Conservation (phyloP, 2,113 vertebrate genomes). For the Aleadryas rufinucha region DNA sequence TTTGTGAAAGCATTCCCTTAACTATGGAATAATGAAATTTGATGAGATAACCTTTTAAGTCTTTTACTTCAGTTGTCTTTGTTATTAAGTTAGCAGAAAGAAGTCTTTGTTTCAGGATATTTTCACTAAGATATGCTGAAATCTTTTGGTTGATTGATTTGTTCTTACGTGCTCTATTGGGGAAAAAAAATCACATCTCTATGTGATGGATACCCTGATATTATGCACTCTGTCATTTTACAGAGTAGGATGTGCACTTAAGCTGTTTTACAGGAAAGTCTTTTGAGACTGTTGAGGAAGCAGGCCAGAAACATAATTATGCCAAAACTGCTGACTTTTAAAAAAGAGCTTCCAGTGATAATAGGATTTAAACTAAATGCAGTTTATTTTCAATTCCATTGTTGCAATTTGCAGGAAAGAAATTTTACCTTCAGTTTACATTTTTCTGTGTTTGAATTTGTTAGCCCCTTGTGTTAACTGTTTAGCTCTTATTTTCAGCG, state of each 20-base stretch:
- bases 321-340: constrained; percentile 38
- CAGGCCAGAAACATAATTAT: constrained; percentile 50
- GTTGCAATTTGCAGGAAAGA: constrained; percentile 26
- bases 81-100: background rate
- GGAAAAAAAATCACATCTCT: background rate
- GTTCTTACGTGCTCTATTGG: background rate
- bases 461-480: background rate
- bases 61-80: background rate
- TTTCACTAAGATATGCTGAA: background rate
- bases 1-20: background rate
- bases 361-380: constrained; percentile 31
- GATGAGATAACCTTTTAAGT: background rate
- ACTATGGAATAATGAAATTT: background rate
- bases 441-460: constrained; percentile 13
- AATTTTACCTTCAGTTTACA: background rate
- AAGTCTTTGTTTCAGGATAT: background rate
- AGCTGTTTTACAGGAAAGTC: constrained; percentile 51
- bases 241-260: background rate
- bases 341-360: constrained; percentile 59
- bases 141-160: background rate
- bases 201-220: background rate
- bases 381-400: constrained; percentile 15
- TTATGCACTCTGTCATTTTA: background rate
- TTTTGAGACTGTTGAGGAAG: constrained; percentile 64
- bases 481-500: background rate